Percentiles rank a stretch among this genome's conserved stretches.
phyloP scores from a whole-genome alignment of 2,113 vertebrate genomes.

The Istiophorus platypterus region DNA sequence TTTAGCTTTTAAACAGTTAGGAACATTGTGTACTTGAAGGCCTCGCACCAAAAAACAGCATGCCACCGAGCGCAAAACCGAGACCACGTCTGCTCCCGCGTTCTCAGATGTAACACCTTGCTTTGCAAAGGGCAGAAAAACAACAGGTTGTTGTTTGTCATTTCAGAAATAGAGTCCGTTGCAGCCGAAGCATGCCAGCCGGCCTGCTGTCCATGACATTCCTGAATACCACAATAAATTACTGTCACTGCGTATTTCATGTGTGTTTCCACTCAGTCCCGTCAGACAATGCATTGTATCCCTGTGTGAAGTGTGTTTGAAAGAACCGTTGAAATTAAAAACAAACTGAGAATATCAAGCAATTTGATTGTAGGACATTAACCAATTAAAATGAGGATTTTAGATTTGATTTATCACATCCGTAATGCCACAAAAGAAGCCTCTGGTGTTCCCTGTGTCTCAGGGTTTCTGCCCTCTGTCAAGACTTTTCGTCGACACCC shows the following conservation, averaged over 20 bases:
- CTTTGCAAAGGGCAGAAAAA: constrained; percentile 8
- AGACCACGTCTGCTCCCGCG: constrained; percentile 8
- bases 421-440: background rate
- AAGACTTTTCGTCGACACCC: background rate
- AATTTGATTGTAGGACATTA: background rate
- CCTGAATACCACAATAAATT: constrained; percentile 49
- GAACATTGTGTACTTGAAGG: constrained; percentile 14
- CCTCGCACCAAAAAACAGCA: background rate
- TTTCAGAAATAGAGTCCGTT: constrained; percentile 60
- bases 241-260: constrained; percentile 24
- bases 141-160: constrained; percentile 60
- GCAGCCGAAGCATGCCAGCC: constrained; percentile 43
- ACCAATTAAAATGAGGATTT: too few species aligned
- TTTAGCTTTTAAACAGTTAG: background rate
- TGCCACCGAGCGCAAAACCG: background rate
- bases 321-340: background rate
- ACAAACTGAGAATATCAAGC: background rate
- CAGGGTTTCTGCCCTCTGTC: background rate
- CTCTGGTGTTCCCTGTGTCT: background rate
- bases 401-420: background rate
- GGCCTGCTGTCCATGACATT: constrained; percentile 52
- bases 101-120: constrained; percentile 19
- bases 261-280: background rate
- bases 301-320: background rate
- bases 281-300: background rate